Evolutionary conservation across 1,140 invertebrate genomes (phyloP).

Genomic region (Brachionus asplanchnoidis): DNA sequence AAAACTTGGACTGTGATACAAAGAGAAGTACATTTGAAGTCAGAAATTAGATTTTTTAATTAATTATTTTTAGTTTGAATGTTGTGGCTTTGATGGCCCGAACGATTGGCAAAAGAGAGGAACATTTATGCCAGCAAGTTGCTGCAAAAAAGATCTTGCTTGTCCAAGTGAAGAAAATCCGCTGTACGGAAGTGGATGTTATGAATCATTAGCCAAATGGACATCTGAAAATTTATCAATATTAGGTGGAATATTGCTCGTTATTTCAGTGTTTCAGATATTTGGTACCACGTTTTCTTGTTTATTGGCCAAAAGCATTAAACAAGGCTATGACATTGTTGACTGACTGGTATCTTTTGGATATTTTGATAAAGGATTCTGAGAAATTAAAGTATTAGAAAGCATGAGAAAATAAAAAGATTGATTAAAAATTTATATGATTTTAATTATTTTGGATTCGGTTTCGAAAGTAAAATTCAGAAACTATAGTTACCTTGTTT

Average conservation of each 20-base stretch:
- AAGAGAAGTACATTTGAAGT: background rate
- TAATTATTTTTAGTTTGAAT: background rate
- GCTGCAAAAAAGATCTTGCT: conserved; percentile 4
- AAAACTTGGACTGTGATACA: conserved; percentile 38
- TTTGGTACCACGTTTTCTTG: conserved; percentile 36
- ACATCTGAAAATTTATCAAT: background rate
- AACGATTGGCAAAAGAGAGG: conserved; percentile 40
- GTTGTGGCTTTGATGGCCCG: conserved; percentile 29
- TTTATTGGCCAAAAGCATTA: conserved; percentile 31
- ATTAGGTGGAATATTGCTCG: background rate
- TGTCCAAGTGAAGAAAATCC: conserved; percentile 36
- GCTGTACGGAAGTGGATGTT: conserved; percentile 6
- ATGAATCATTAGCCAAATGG: conserved; percentile 19
- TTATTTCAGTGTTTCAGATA: conserved; percentile 27
- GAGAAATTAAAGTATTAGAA: background rate
- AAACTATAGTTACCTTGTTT: conserved; percentile 38
- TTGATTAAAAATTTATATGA: background rate
- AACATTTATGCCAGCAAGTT: conserved; percentile 28
- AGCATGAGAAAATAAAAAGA: background rate
- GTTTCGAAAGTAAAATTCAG: background rate
- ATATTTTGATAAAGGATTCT: background rate
- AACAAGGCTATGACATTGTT: conserved; percentile 38
- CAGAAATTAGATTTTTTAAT: background rate
- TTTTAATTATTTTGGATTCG: background rate
- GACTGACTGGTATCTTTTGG: background rate